phyloP scores from a whole-genome alignment of 2,113 vertebrate genomes.

The Platysternon megacephalum region DNA sequence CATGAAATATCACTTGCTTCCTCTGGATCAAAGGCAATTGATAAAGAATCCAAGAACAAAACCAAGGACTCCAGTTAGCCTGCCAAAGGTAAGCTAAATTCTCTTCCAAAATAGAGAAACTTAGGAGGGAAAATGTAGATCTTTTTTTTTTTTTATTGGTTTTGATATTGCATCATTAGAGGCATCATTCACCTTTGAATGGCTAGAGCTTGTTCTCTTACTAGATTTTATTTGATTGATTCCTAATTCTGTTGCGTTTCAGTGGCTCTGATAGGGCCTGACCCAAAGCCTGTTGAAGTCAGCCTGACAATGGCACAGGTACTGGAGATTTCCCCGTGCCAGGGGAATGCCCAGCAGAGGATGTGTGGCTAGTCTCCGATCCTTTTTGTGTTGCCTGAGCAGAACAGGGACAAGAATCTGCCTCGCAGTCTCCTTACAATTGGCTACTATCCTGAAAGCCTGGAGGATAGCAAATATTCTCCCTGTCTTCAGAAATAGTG shows the following conservation, averaged over 20 bases:
- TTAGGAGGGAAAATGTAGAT: background rate
- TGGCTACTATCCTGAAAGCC: background rate
- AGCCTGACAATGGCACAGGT: background rate
- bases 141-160: rapidly evolving
- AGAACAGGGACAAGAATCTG: background rate
- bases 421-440: background rate
- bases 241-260: background rate
- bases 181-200: background rate
- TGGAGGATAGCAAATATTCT: background rate
- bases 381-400: background rate
- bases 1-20: conserved; percentile 97
- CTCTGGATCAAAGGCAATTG: conserved; percentile 94
- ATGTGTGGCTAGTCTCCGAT: no score
- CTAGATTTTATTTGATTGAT: rapidly evolving
- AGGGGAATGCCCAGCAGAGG: background rate
- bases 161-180: background rate
- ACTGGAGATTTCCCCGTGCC: background rate
- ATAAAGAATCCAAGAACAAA: conserved; percentile 96
- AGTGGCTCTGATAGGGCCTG: background rate
- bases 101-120: background rate
- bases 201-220: background rate
- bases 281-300: background rate
- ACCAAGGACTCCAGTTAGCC: conserved; percentile 92
- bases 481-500: background rate
- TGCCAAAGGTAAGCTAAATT: conserved; percentile 85